phyloP scores from a whole-genome alignment of 92 coral and sea anemone genomes.

The Zoanthus solanderi region DNA sequence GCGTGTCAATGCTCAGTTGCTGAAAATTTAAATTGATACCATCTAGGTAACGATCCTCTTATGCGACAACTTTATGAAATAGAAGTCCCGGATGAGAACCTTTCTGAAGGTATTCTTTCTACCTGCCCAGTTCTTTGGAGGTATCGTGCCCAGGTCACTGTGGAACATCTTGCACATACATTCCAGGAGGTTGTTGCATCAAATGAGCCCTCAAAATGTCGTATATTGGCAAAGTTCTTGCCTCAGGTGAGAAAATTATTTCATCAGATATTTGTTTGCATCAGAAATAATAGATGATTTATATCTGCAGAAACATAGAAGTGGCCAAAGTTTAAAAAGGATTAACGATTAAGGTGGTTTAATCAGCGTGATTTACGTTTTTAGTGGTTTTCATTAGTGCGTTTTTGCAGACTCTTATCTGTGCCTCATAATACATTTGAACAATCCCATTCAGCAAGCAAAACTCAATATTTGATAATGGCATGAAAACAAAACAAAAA shows the following conservation, averaged over 20 bases:
- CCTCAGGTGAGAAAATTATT: slow-evolving; percentile 42
- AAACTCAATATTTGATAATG: too few species aligned
- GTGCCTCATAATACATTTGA: too few species aligned
- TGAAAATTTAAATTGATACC: too few species aligned
- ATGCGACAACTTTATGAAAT: slow-evolving; percentile 83
- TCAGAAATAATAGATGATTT: too few species aligned
- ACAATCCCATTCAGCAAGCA: too few species aligned
- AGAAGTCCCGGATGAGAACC: slow-evolving; percentile 58
- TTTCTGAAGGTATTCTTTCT: slow-evolving; percentile 51
- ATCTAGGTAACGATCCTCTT: slow-evolving; percentile 70
- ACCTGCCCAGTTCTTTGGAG: slow-evolving; percentile 88
- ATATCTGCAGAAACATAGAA: too few species aligned
- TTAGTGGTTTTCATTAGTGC: too few species aligned
- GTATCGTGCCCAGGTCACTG: slow-evolving; percentile 81
- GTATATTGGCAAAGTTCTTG: slow-evolving; percentile 69
- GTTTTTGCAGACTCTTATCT: too few species aligned
- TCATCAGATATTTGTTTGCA: background rate
- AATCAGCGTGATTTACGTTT: too few species aligned
- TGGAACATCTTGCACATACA: slow-evolving; percentile 81
- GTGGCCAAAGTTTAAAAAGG: too few species aligned
- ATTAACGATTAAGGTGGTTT: too few species aligned
- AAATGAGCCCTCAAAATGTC: slow-evolving; percentile 53
- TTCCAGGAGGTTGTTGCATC: slow-evolving; percentile 75
- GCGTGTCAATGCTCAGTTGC: background rate
- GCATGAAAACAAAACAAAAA: too few species aligned